Percentiles rank a stretch among this genome's conserved stretches.
These are phyloP conservation scores for Porites divaricata DNA, from an alignment of 92 coral and sea anemone species.

Conservation along the genomic window DNA sequence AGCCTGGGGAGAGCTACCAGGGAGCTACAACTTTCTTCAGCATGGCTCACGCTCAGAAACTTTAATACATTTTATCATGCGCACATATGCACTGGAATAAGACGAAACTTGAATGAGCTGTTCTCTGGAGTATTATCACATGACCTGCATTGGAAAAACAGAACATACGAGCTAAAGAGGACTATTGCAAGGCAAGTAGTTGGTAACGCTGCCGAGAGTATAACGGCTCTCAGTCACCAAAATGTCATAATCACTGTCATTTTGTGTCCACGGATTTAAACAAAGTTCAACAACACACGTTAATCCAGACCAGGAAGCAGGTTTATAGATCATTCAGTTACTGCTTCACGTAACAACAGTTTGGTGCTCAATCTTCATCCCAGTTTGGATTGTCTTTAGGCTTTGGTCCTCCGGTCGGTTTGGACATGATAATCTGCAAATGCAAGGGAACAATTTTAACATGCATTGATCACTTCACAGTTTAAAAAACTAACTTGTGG, in stretches of 20 bases:
- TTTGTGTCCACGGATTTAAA: conserved; percentile 1
- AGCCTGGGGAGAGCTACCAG: too few relatives aligned
- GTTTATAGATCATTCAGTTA: not conserved
- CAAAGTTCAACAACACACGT: conserved; percentile 17
- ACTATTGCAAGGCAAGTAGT: not conserved
- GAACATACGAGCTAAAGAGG: too few relatives aligned
- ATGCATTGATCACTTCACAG: not conserved
- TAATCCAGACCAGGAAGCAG: not conserved
- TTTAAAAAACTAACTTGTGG: not conserved
- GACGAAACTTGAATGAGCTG: too few relatives aligned
- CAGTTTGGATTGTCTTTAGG: conserved; percentile 83
- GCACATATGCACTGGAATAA: too few relatives aligned
- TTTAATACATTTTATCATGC: too few relatives aligned
- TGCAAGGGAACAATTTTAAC: not conserved
- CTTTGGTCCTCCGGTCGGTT: conserved; percentile 98
- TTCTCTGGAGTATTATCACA: too few relatives aligned
- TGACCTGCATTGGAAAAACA: too few relatives aligned
- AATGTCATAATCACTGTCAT: not conserved
- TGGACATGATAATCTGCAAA: conserved; percentile 94
- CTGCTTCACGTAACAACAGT: not conserved
- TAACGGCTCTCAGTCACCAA: not conserved
- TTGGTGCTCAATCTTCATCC: conserved; percentile 79
- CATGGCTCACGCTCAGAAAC: too few relatives aligned
- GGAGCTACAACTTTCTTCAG: too few relatives aligned
- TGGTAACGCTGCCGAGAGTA: not conserved